Percentiles rank a stretch among this genome's conserved stretches.
phyloP scores from a whole-genome alignment of 2,113 vertebrate species.

The Rhinolophus ferrumequinum region DNA sequence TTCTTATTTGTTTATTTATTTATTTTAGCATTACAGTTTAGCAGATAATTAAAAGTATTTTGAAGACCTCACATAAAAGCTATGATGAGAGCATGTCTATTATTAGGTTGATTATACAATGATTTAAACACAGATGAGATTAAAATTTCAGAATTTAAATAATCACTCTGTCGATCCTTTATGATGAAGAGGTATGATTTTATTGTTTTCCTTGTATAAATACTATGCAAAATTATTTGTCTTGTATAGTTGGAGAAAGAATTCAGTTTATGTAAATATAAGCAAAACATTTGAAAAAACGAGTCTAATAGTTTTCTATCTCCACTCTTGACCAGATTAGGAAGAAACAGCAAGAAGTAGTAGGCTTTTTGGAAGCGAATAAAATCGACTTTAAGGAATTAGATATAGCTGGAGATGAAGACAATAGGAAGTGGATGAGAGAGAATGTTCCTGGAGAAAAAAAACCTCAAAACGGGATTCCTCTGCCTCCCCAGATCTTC shows the following conservation, averaged over 20 bases:
- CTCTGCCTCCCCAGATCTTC: slow-evolving; percentile 98
- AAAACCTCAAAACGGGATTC: slow-evolving; percentile 96
- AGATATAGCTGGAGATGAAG: slow-evolving; percentile 97
- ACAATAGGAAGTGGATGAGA: slow-evolving; percentile 98
- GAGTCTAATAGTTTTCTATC: neutral
- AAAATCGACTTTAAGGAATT: slow-evolving; percentile 96
- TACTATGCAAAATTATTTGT: neutral
- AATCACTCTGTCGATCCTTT: neutral
- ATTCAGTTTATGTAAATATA: neutral
- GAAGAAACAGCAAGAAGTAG: slow-evolving; percentile 99
- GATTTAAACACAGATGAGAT: neutral
- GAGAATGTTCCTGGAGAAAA: slow-evolving; percentile 96
- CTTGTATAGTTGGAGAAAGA: neutral
- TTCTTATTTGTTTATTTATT: neutral
- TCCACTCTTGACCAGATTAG: slow-evolving; percentile 90
- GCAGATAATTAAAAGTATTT: neutral
- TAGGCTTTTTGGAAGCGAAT: slow-evolving; percentile 96
- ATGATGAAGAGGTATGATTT: neutral
- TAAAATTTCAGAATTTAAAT: slow-evolving; percentile 1
- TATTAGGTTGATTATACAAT: neutral
- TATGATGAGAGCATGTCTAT: neutral
- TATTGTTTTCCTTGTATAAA: neutral
- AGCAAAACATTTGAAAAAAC: neutral
- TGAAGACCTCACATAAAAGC: neutral
- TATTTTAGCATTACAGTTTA: neutral